A percentile compares a stretch with the other conserved stretches of the same genome.
phyloP scores from a whole-genome alignment of 2,113 vertebrate species.

The Lampris megalopsis region DNA sequence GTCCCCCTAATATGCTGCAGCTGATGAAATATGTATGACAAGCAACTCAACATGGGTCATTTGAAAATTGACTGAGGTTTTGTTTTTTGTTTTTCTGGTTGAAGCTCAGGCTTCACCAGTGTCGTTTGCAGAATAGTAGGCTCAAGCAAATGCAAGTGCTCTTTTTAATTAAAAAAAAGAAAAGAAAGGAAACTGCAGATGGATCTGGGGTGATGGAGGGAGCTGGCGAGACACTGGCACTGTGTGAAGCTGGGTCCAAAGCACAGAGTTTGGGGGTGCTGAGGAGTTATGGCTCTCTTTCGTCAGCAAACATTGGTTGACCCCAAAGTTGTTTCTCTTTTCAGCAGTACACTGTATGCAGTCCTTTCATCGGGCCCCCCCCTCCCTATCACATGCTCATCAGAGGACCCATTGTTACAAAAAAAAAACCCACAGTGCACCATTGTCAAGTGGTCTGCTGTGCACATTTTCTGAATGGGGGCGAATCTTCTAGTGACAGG shows the following conservation, averaged over 20 bases:
- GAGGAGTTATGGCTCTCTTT: slow-evolving; percentile 12
- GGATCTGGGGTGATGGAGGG: neutral
- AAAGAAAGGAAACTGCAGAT: slow-evolving; percentile 16
- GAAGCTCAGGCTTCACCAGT: too few relatives aligned
- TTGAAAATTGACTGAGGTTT: slow-evolving; percentile 5
- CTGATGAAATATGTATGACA: slow-evolving; percentile 19
- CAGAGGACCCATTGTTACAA: slow-evolving; percentile 45
- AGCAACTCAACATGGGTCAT: slow-evolving; percentile 11
- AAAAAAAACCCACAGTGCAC: slow-evolving; percentile 42
- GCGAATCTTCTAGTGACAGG: slow-evolving; percentile 9
- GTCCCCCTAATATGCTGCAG: slow-evolving; percentile 8
- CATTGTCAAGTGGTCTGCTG: slow-evolving; percentile 55
- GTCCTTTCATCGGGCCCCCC: neutral
- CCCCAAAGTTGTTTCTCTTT: neutral
- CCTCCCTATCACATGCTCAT: slow-evolving; percentile 33
- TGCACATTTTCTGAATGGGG: slow-evolving; percentile 32
- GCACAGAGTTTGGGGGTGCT: neutral
- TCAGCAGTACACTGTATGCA: neutral
- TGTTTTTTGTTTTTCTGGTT: neutral
- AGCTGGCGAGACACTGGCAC: neutral
- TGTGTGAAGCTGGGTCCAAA: slow-evolving; percentile 17
- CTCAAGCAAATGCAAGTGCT: too few relatives aligned
- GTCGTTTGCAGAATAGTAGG: too few relatives aligned
- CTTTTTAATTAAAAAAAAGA: too few relatives aligned
- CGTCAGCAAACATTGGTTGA: neutral